A percentile compares a stretch with the other conserved stretches of the same genome.
Evolutionary conservation across 1,140 invertebrate species (phyloP).

Genomic region (Drosophila aff.): DNA sequence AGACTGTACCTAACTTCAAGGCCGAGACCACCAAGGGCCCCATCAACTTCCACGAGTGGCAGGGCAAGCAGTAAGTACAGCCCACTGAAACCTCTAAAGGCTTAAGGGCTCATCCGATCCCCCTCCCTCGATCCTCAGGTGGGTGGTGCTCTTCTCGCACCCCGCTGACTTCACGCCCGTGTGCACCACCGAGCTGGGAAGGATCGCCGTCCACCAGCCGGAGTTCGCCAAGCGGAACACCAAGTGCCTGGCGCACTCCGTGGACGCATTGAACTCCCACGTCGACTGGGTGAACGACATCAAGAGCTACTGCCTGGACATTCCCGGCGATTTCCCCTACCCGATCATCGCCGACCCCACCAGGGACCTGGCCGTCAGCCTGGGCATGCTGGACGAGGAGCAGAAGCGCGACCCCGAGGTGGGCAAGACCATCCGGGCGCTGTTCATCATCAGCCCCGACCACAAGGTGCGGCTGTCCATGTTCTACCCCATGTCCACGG

Average conservation of each 20-base stretch:
- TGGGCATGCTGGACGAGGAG: conserved; percentile 95
- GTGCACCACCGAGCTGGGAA: conserved; percentile 96
- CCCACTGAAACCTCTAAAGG: neutral
- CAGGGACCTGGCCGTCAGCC: conserved; percentile 90
- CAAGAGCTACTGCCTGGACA: conserved; percentile 90
- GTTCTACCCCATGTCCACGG: conserved; percentile 95
- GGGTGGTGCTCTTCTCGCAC: conserved; percentile 96
- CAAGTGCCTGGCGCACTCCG: conserved; percentile 95
- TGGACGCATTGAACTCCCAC: conserved; percentile 92
- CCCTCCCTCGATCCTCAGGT: conserved; percentile 86
- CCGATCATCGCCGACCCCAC: conserved; percentile 95
- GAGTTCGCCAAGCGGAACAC: conserved; percentile 92
- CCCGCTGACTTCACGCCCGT: conserved; percentile 97
- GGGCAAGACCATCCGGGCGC: conserved; percentile 92
- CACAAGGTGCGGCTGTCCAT: conserved; percentile 93
- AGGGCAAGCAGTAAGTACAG: conserved; percentile 90
- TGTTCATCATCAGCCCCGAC: conserved; percentile 95
- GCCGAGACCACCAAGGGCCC: conserved; percentile 87
- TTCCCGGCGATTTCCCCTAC: conserved; percentile 91
- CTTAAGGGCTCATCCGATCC: neutral
- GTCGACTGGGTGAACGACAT: conserved; percentile 93
- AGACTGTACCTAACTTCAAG: conserved; percentile 18
- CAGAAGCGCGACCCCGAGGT: conserved; percentile 90
- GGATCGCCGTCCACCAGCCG: conserved; percentile 90
- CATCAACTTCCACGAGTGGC: conserved; percentile 92